Percentiles rank a stretch among this genome's conserved stretches.
These are phyloP conservation scores for Sialis lutaria DNA, from an alignment of 2,888 invertebrate species.

Conservation along the genomic window DNA sequence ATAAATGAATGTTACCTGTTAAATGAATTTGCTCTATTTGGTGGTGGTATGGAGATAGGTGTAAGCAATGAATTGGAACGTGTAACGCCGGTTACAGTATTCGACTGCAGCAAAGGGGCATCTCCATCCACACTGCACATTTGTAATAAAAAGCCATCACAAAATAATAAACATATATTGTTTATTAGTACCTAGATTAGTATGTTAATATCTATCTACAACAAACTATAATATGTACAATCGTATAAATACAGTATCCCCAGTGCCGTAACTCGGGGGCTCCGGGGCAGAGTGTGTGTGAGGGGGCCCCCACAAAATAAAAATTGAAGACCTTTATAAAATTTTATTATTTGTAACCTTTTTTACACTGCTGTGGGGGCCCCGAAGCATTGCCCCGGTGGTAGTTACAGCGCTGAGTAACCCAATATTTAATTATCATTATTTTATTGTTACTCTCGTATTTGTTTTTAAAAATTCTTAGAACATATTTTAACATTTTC, in stretches of 20 bases:
- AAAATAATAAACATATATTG: constrained; percentile 1
- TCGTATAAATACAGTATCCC: neutral
- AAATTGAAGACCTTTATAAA: no score
- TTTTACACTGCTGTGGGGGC: no score
- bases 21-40: constrained; percentile 27
- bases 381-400: no score
- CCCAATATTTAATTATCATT: no score
- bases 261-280: no score
- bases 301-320: no score
- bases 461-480: no score
- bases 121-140: constrained; percentile 8
- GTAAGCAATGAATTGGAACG: constrained; percentile 26
- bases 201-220: neutral
- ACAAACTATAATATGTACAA: neutral
- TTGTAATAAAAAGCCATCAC: constrained; percentile 5
- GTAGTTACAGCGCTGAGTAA: no score
- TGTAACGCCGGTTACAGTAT: constrained; percentile 6
- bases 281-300: no score
- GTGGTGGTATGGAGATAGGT: constrained; percentile 38
- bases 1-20: constrained; percentile 30
- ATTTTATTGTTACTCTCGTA: no score
- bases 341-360: no score
- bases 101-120: constrained; percentile 8
- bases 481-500: no score
- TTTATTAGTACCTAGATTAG: neutral